A percentile compares a stretch with the other conserved stretches of the same genome.
phyloP scores from a whole-genome alignment of 2,888 invertebrate species.

The Drosophila recens region DNA sequence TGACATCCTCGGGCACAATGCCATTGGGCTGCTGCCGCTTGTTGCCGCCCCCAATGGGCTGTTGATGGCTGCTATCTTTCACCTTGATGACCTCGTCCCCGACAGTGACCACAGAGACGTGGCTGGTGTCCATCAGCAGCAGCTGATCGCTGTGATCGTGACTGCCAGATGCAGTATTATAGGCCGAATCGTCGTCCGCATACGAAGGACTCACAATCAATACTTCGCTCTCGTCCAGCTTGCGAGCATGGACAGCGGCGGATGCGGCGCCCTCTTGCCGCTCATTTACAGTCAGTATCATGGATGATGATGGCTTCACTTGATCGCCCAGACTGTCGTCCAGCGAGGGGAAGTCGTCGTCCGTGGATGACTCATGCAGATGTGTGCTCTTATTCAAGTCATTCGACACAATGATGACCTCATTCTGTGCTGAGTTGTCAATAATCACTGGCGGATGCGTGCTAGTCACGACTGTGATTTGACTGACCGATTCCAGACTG shows the following conservation, averaged over 20 bases:
- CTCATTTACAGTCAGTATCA: constrained; percentile 82
- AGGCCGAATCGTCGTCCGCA: constrained; percentile 88
- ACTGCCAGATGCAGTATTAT: constrained; percentile 84
- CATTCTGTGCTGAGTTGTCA: constrained; percentile 87
- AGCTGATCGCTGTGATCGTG: constrained; percentile 79
- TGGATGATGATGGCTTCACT: constrained; percentile 81
- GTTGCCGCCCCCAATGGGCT: constrained; percentile 83
- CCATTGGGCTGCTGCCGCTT: constrained; percentile 86
- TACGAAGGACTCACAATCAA: constrained; percentile 91
- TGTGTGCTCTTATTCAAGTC: constrained; percentile 89
- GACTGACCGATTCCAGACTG: constrained; percentile 91
- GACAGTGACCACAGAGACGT: constrained; percentile 96
- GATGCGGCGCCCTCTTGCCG: constrained; percentile 29
- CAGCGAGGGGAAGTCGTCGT: constrained; percentile 91
- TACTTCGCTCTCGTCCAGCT: constrained; percentile 94
- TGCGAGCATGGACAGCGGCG: constrained; percentile 86
- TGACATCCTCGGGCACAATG: constrained; percentile 83
- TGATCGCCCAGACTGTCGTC: constrained; percentile 91
- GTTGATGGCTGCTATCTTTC: constrained; percentile 88
- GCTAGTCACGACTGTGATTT: constrained; percentile 93
- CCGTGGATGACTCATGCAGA: constrained; percentile 89
- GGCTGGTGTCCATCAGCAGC: constrained; percentile 90
- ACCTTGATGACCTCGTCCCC: constrained; percentile 91
- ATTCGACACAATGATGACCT: constrained; percentile 93
- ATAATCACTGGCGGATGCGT: constrained; percentile 92